Evolutionary conservation across 2,113 vertebrate genomes (phyloP).

Genomic region (Drymodes brunneopygia): DNA sequence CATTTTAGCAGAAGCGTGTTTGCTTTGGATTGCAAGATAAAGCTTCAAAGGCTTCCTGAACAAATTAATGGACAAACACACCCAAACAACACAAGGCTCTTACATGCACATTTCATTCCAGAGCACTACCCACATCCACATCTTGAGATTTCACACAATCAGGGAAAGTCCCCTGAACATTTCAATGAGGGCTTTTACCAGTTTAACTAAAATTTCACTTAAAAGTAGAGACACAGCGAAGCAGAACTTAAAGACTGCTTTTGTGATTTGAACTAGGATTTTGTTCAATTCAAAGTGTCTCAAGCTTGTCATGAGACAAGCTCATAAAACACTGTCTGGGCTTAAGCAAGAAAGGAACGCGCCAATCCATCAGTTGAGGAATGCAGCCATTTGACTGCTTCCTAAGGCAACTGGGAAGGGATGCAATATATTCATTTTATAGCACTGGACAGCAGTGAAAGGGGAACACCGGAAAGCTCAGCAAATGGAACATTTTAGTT

Average conservation of each 20-base stretch:
- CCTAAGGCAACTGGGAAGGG: constrained; percentile 70
- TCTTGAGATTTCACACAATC: not conserved
- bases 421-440: constrained; percentile 75
- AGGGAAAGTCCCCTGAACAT: not conserved
- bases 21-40: constrained; percentile 53
- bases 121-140: not conserved
- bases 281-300: constrained; percentile 68
- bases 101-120: not conserved
- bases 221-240: not conserved
- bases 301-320: constrained; percentile 69
- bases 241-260: constrained; percentile 42
- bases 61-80: constrained; percentile 53
- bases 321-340: constrained; percentile 72
- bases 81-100: constrained; percentile 11
- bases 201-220: constrained; percentile 6
- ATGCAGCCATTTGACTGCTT: constrained; percentile 75
- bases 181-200: not conserved
- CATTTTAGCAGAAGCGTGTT: constrained; percentile 35
- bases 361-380: constrained; percentile 75
- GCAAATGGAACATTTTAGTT: constrained; percentile 62
- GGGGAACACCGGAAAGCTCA: constrained; percentile 33
- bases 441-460: constrained; percentile 48
- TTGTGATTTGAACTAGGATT: constrained; percentile 55
- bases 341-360: constrained; percentile 64
- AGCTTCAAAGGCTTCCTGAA: constrained; percentile 56